Base-by-base conservation (phyloP, 1,140 invertebrate genomes). In the Chrysomallon squamiferum region DNA sequence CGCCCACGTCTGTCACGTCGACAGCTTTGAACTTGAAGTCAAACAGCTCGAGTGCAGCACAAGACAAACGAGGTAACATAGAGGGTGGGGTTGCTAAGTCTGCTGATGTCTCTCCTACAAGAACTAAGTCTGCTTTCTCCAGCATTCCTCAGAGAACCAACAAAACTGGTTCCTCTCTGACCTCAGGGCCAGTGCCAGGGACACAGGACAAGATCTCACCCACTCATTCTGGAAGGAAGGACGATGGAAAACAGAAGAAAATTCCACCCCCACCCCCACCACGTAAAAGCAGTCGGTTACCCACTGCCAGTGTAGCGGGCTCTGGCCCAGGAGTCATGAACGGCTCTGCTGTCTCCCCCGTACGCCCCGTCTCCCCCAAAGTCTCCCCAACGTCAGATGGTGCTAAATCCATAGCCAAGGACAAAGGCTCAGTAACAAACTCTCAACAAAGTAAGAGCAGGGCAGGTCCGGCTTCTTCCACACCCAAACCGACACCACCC, bases 241-340 rank as follows among this genome's bases (percentile, higher is more conserved):
- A 29, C 1, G 61, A 50, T 20, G 57, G n/a, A 13, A 65, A 65
- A 33, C 50, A 33, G 11, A 74, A 62, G 59, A 74, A 69, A 62
- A 63, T 69, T 6, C 72, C 72, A 9, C 72, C 72, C 3, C 72
- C 72, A 7, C 72, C 72, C 18, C 72, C 72, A n/a, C 72, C 72
- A n/a, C 35, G 72, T 15, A 71, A 71, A 38, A 66, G 72, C 35
- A 73, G 72, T 41, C 58, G 41, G 20, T 33, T 38, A 27, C 41
- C 58, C 15, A 59, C 58, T 7, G 30, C 58, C 33, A 54, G 50
- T 54, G 29, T 54, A 18, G 18, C 35, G 3, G 35, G 5, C 5
- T 52, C 25, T 43, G 49, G 41, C 22, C 49, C 27, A 9, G 15
- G 35, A 11, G 20, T 25, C 27, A 6, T 38, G 22, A 50, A 33